A percentile compares a stretch with the other conserved stretches of the same genome.
Evolutionary conservation across 30 jellyfish, hydroid and myxozoan species (phyloP).

Genomic region (Chironex yamaguchii): DNA sequence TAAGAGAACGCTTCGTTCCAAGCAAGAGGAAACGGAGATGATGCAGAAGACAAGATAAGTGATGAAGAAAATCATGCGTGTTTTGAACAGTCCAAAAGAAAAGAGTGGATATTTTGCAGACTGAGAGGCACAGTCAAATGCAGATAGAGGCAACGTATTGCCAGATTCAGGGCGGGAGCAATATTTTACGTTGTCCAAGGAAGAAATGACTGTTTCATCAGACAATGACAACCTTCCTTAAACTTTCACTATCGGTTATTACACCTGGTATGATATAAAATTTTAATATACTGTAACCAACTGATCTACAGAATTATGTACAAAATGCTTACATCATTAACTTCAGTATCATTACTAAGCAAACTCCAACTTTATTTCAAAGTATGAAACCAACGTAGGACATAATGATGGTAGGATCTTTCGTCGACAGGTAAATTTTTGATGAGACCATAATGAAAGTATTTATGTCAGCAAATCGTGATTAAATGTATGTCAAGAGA

Average conservation of each 20-base stretch:
- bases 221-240: too few species aligned
- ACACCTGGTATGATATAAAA: too few species aligned
- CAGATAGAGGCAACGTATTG: neutral
- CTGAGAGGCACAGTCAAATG: slow-evolving; percentile 16
- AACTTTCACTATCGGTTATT: too few species aligned
- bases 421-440: too few species aligned
- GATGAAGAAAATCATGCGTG: slow-evolving; percentile 1
- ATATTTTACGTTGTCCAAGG: too few species aligned
- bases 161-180: neutral
- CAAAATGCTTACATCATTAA: neutral
- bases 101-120: slow-evolving; percentile 2
- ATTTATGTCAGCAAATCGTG: slow-evolving; percentile 21
- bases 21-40: slow-evolving; percentile 34
- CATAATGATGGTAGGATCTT: neutral
- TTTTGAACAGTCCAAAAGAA: neutral
- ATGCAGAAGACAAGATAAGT: slow-evolving; percentile 23
- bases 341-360: neutral
- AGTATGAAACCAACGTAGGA: neutral
- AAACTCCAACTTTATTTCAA: neutral
- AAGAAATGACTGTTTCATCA: too few species aligned
- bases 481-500: slow-evolving; percentile 4
- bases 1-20: slow-evolving; percentile 22
- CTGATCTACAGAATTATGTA: neutral
- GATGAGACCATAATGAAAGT: slow-evolving; percentile 27
- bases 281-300: neutral